A percentile compares a stretch with the other conserved stretches of the same genome.
phyloP scores from a whole-genome alignment of 2,888 invertebrate genomes.

The Oligia fasciuncula region DNA sequence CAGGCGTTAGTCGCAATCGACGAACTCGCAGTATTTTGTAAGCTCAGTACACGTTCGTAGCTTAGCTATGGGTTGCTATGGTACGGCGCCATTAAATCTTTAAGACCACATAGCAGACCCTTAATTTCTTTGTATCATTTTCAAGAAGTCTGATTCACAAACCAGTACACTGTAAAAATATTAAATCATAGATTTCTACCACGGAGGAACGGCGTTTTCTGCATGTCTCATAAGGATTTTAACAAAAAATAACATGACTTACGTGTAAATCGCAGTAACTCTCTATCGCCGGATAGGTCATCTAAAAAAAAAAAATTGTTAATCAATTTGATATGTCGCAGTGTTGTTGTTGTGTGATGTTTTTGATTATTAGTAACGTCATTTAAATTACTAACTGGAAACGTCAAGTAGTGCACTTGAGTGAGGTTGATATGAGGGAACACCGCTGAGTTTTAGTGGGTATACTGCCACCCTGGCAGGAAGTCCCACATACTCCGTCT shows the following conservation, averaged over 20 bases:
- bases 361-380: background rate
- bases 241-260: background rate
- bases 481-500: no score
- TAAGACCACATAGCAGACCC: background rate
- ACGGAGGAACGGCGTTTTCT: background rate
- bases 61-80: background rate
- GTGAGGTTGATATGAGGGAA: no score
- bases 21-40: background rate
- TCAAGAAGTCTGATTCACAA: background rate
- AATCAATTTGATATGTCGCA: no score
- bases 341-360: no score
- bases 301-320: background rate
- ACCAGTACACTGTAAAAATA: background rate
- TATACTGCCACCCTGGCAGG: no score
- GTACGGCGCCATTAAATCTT: background rate
- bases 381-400: background rate
- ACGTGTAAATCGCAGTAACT: conserved; percentile 1
- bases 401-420: background rate
- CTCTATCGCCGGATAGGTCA: no score
- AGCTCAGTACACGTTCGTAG: background rate
- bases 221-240: background rate
- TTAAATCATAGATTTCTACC: background rate
- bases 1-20: background rate
- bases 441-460: no score
- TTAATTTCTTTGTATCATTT: background rate